Evolutionary conservation across 2,888 invertebrate genomes (phyloP).

Genomic region (Epinotia nisella): DNA sequence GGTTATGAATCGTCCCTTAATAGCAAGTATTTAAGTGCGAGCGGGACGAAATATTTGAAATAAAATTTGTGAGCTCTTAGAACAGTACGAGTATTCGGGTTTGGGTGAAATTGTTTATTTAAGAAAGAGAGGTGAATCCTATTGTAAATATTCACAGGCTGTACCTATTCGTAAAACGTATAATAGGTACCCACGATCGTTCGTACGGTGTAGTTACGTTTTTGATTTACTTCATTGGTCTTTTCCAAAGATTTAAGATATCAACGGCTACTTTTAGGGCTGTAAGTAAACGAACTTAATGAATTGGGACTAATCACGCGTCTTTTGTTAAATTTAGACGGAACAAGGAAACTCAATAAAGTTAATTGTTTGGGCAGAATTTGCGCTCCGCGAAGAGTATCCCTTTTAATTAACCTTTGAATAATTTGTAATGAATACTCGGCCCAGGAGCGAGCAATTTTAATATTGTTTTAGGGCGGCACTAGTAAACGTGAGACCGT

Average conservation of each 20-base stretch:
- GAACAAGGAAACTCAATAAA: slow-evolving; percentile 37
- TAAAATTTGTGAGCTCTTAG: no score
- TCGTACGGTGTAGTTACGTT: neutral
- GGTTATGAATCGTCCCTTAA: no score
- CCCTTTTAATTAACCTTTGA: slow-evolving; percentile 43
- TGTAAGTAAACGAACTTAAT: neutral
- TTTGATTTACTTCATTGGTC: neutral
- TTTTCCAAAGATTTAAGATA: neutral
- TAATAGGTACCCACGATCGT: neutral
- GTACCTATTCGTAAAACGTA: no score
- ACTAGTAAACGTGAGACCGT: slow-evolving; percentile 8
- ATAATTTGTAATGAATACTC: slow-evolving; percentile 42
- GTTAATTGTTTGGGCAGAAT: slow-evolving; percentile 40
- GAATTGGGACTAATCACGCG: slow-evolving; percentile 24
- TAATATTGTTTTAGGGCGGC: slow-evolving; percentile 30
- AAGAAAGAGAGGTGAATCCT: no score
- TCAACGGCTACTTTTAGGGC: neutral
- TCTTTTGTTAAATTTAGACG: slow-evolving; percentile 34
- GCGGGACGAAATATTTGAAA: no score
- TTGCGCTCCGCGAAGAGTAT: slow-evolving; percentile 37
- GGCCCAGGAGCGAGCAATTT: slow-evolving; percentile 26
- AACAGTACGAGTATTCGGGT: no score
- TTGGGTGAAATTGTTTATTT: no score
- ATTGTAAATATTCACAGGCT: no score
- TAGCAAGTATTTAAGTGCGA: no score